These are phyloP conservation scores for Dimorphilus gyrociliatus DNA, from an alignment of 2,888 invertebrate genomes.

Conservation along the genomic window DNA sequence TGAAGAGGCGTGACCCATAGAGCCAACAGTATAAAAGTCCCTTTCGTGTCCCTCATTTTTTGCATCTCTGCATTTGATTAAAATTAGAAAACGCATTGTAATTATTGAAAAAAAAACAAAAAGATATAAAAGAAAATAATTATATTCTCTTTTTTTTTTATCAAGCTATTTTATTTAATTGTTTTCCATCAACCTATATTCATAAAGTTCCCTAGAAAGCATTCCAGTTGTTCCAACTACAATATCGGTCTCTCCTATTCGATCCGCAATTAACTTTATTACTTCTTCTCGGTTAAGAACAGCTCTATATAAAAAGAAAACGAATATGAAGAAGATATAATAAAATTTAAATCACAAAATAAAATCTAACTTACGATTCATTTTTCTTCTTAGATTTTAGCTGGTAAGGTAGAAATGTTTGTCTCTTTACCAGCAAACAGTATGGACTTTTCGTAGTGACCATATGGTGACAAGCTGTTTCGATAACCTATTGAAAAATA, in stretches of 20 bases:
- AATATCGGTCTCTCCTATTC: slow-evolving; percentile 29
- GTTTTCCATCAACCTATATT: slow-evolving; percentile 22
- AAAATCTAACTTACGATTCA: too few species aligned
- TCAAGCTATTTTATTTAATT: background rate
- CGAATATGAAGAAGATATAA: background rate
- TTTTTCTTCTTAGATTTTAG: slow-evolving; percentile 9
- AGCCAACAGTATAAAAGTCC: slow-evolving; percentile 39
- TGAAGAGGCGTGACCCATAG: slow-evolving; percentile 39
- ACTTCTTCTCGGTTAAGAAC: slow-evolving; percentile 33
- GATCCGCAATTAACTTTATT: slow-evolving; percentile 25
- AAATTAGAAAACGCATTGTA: background rate
- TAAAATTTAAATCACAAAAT: background rate
- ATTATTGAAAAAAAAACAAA: too few species aligned
- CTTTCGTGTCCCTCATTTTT: slow-evolving; percentile 35
- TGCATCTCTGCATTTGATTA: slow-evolving; percentile 14
- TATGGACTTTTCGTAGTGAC: slow-evolving; percentile 35
- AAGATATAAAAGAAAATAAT: background rate
- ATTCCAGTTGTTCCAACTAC: slow-evolving; percentile 39
- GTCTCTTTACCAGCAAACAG: slow-evolving; percentile 37
- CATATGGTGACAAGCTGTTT: slow-evolving; percentile 37
- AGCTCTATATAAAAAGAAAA: slow-evolving; percentile 11
- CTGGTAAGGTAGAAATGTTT: slow-evolving; percentile 37
- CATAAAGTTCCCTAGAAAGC: slow-evolving; percentile 39
- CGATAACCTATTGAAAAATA: slow-evolving; percentile 19
- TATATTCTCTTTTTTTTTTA: background rate